These are phyloP conservation scores for Mesorhabditis sp. DNA, from an alignment of 2,888 invertebrate genomes.

Conservation along the genomic window DNA sequence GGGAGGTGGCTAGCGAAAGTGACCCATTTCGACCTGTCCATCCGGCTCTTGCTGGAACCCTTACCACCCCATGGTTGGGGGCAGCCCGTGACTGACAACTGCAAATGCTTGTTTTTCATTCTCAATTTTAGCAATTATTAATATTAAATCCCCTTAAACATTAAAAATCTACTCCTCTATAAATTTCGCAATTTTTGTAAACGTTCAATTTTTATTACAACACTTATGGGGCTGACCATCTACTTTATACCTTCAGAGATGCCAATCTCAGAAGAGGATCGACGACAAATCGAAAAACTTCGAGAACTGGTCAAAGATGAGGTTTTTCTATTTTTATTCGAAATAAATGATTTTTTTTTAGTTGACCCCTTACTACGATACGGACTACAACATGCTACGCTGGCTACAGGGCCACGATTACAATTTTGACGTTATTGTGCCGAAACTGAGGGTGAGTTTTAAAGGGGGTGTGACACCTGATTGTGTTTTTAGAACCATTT, in stretches of 20 bases:
- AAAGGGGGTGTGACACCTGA: background rate
- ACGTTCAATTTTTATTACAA: no score
- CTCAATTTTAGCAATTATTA: no score
- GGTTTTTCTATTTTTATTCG: conserved; percentile 11
- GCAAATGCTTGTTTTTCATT: no score
- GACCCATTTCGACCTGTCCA: no score
- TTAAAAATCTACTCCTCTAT: no score
- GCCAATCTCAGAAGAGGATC: conserved; percentile 31
- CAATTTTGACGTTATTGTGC: conserved; percentile 35
- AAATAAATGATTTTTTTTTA: conserved; percentile 10
- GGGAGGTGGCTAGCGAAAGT: no score
- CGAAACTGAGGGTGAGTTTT: conserved; percentile 25
- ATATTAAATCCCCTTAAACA: no score
- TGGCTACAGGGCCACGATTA: conserved; percentile 46
- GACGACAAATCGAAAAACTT: conserved; percentile 33
- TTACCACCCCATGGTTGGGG: no score
- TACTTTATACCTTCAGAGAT: conserved; percentile 8
- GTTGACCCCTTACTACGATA: conserved; percentile 47
- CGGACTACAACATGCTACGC: conserved; percentile 44
- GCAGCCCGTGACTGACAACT: no score
- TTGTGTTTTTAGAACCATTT: conserved; percentile 28
- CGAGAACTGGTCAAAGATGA: conserved; percentile 34
- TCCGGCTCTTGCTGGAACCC: no score
- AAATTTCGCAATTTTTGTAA: no score
- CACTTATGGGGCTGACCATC: no score